Percentiles rank a stretch among this genome's conserved stretches.
These are phyloP conservation scores for Diabrotica virgifera DNA, from an alignment of 1,140 invertebrate genomes.

Conservation along the genomic window DNA sequence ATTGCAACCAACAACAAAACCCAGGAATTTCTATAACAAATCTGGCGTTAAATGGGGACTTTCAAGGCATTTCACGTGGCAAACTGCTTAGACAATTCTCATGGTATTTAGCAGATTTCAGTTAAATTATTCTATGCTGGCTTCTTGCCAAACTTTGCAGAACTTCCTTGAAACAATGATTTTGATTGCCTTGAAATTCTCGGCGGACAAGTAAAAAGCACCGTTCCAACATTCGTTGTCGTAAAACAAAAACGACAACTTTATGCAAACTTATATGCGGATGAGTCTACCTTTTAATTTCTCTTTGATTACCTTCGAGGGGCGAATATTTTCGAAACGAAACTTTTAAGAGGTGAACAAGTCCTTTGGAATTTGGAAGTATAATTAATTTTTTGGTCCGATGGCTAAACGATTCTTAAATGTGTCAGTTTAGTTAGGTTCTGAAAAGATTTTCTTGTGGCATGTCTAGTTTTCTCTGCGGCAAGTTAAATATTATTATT, in stretches of 20 bases:
- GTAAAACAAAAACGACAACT: constrained; percentile 33
- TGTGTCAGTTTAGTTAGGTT: too few species aligned
- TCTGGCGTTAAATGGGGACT: constrained; percentile 24
- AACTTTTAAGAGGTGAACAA: too few species aligned
- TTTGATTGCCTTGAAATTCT: constrained; percentile 36
- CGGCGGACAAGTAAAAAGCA: constrained; percentile 29
- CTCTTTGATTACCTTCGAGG: constrained; percentile 10
- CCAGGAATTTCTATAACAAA: constrained; percentile 9
- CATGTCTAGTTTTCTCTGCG: too few species aligned
- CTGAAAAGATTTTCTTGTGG: too few species aligned
- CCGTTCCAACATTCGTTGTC: constrained; percentile 26
- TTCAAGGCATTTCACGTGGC: constrained; percentile 23
- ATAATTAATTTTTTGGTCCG: too few species aligned
- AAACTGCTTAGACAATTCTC: constrained; percentile 34
- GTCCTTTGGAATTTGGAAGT: too few species aligned
- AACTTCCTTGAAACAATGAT: constrained; percentile 36
- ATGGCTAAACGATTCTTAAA: too few species aligned
- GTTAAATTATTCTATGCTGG: constrained; percentile 33
- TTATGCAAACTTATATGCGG: constrained; percentile 29
- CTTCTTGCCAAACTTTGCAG: constrained; percentile 27
- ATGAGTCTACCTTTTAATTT: constrained; percentile 12
- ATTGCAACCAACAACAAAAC: not conserved
- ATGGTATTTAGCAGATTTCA: constrained; percentile 39
- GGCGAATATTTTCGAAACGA: too few species aligned
- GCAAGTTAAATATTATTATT: too few species aligned